These are phyloP conservation scores for Falco punctatus DNA, from an alignment of 2,113 vertebrate genomes.

Conservation along the genomic window DNA sequence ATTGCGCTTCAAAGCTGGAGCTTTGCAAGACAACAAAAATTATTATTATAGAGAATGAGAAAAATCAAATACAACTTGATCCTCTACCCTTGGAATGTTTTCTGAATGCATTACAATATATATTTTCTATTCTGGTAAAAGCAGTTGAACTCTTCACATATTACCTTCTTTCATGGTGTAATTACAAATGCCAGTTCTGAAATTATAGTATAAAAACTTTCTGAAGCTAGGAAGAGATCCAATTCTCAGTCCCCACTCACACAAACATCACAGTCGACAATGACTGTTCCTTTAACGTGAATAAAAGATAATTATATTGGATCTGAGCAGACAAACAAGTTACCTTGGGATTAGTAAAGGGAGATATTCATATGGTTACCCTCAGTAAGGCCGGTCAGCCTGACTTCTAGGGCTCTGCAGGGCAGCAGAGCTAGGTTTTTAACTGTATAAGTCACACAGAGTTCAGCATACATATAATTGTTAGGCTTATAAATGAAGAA, in stretches of 20 bases:
- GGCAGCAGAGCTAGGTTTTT: background rate
- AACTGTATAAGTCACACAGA: background rate
- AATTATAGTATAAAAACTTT: background rate
- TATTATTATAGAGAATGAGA: constrained; percentile 37
- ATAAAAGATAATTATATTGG: background rate
- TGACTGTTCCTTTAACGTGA: rapidly evolving
- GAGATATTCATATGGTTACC: rapidly evolving
- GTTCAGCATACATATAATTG: background rate
- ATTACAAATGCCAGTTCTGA: constrained; percentile 24
- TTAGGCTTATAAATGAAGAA: rapidly evolving
- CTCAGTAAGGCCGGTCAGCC: background rate
- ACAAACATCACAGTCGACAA: background rate
- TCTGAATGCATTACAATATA: constrained; percentile 4
- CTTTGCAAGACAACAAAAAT: constrained; percentile 26
- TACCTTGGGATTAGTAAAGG: background rate
- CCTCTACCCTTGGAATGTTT: background rate
- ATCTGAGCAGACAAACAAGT: background rate
- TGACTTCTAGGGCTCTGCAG: background rate
- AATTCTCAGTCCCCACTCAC: background rate
- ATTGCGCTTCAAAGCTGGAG: background rate
- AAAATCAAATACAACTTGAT: constrained; percentile 28
- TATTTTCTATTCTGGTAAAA: background rate
- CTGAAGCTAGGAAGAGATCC: background rate
- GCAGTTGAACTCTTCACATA: background rate
- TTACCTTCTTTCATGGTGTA: constrained; percentile 1